These are phyloP conservation scores for Thalpophila matura DNA, from an alignment of 2,888 invertebrate species.

Conservation along the genomic window DNA sequence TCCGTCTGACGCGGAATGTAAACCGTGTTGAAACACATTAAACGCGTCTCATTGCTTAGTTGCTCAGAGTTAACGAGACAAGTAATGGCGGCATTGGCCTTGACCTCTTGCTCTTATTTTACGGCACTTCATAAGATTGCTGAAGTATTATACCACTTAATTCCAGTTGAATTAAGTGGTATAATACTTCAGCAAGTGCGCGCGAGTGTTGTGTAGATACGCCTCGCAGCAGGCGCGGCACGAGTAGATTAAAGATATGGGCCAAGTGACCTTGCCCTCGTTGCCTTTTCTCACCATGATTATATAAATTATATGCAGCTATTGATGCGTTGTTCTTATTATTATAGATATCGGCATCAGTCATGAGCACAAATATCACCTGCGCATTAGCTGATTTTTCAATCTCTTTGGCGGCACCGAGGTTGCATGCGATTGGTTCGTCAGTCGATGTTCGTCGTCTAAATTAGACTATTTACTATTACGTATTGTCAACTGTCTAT, in stretches of 20 bases:
- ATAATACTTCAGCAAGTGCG: too few relatives aligned
- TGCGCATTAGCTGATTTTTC: too few relatives aligned
- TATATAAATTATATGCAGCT: not conserved
- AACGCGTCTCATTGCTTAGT: constrained; percentile 21
- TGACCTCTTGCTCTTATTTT: constrained; percentile 25
- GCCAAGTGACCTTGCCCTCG: constrained; percentile 1
- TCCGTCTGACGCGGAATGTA: constrained; percentile 11
- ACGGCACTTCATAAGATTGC: constrained; percentile 15
- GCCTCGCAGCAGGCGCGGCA: not conserved
- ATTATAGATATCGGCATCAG: too few relatives aligned
- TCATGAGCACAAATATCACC: too few relatives aligned
- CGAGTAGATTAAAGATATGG: constrained; percentile 1
- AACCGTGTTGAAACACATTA: constrained; percentile 11
- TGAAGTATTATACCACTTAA: too few relatives aligned
- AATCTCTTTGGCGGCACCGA: too few relatives aligned
- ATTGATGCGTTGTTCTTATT: not conserved
- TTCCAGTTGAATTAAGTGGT: too few relatives aligned
- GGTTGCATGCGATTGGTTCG: too few relatives aligned
- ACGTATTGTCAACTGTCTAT: too few relatives aligned
- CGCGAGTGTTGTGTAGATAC: constrained; percentile 18
- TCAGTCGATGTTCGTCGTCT: too few relatives aligned
- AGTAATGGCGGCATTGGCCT: constrained; percentile 33
- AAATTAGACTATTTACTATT: too few relatives aligned
- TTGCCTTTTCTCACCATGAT: too few relatives aligned
- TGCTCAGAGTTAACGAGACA: constrained; percentile 17